These are phyloP conservation scores for Brachionus rotundiformis DNA, from an alignment of 1,140 invertebrate genomes.

Conservation along the genomic window DNA sequence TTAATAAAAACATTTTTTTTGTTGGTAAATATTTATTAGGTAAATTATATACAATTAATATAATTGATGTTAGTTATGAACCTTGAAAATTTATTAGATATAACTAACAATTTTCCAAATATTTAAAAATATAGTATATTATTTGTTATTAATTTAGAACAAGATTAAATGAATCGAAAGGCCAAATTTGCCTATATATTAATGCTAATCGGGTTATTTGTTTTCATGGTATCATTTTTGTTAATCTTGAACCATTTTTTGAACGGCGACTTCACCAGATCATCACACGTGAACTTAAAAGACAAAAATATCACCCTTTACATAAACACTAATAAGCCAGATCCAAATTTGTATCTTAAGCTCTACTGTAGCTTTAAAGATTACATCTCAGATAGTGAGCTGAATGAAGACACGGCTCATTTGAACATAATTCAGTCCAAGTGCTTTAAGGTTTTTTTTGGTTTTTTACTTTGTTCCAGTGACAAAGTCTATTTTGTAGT, in stretches of 20 bases:
- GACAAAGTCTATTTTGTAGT: conserved; percentile 18
- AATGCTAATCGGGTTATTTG: background rate
- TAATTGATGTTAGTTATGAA: background rate
- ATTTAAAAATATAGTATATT: background rate
- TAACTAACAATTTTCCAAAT: too few relatives aligned
- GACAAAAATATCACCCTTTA: conserved; percentile 14
- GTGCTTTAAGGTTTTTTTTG: background rate
- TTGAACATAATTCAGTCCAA: background rate
- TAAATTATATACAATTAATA: background rate
- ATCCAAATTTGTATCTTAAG: background rate
- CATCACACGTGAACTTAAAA: background rate
- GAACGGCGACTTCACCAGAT: conserved; percentile 3
- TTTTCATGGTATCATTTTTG: conserved; percentile 4
- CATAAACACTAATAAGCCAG: background rate
- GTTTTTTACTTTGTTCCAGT: background rate
- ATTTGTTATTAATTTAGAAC: background rate
- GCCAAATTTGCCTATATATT: conserved; percentile 38
- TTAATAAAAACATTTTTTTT: conserved; percentile 6
- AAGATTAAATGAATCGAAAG: conserved; percentile 27
- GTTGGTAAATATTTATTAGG: conserved; percentile 10
- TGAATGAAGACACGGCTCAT: background rate
- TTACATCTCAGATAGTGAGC: background rate
- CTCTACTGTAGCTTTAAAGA: conserved; percentile 22
- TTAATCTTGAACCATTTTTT: conserved; percentile 16
- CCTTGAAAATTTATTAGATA: too few relatives aligned